These are phyloP conservation scores for Eufriesea mexicana DNA, from an alignment of 1,140 invertebrate genomes.

Conservation along the genomic window DNA sequence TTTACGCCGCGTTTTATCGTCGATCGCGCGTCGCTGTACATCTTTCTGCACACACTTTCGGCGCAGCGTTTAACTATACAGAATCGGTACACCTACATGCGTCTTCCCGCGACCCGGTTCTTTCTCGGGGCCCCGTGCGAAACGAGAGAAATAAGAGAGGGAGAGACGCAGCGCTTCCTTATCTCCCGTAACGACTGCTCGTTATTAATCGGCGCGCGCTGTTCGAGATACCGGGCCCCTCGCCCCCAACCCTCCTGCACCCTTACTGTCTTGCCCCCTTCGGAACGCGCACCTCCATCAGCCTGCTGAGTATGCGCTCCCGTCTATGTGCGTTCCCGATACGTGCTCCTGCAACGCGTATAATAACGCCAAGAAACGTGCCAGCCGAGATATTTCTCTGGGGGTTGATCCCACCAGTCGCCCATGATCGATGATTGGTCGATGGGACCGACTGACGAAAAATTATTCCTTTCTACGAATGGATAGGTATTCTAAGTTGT, in stretches of 20 bases:
- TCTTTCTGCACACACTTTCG: constrained; percentile 6
- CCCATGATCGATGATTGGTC: too few species aligned
- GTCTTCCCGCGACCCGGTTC: constrained; percentile 43
- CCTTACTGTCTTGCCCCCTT: constrained; percentile 19
- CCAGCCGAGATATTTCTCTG: neutral
- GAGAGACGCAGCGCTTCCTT: constrained; percentile 70
- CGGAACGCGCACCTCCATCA: constrained; percentile 24
- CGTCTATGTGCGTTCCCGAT: neutral
- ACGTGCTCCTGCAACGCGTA: constrained; percentile 9
- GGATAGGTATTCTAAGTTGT: too few species aligned
- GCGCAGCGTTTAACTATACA: neutral
- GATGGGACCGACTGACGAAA: too few species aligned
- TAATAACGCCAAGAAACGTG: neutral
- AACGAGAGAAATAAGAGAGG: constrained; percentile 69
- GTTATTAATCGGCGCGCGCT: constrained; percentile 77
- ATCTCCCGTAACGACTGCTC: constrained; percentile 77
- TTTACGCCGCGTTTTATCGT: constrained; percentile 39
- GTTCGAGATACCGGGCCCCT: constrained; percentile 57
- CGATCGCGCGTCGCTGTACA: constrained; percentile 16
- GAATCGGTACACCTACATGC: constrained; percentile 31
- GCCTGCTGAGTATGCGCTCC: neutral
- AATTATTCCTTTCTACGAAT: too few species aligned
- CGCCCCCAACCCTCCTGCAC: neutral
- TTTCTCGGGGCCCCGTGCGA: constrained; percentile 47
- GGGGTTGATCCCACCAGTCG: neutral